Base-by-base conservation (phyloP, 1,140 invertebrate genomes). In the Drosophila arizonae region DNA sequence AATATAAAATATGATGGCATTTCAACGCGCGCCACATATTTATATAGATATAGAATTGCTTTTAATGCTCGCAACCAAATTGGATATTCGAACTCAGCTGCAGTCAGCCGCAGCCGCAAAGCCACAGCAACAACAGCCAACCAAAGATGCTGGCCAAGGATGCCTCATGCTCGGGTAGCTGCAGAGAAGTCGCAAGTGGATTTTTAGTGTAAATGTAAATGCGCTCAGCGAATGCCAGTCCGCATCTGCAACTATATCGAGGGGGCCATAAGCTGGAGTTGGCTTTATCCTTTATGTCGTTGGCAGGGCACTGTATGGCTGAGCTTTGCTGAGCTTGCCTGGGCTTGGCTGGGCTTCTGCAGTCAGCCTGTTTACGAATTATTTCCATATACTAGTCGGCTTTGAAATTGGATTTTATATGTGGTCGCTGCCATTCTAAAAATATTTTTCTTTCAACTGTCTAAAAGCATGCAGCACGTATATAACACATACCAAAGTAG, bases 161-260 rank as follows among this genome's bases (percentile, higher is more conserved):
- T 60, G 43, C 45, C 28, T 41, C 13, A 41, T 43, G 39, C n/a
- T 48, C 52, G 66, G 64, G 63, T 58, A 78, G 78, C 52, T 68
- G 78, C 75, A 62, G 65, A 72, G 55, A 60, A 86, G 79, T 77
- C 82, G 69, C 76, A 82, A 86, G 82, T 87, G 82, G 82, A 86
- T 86, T 81, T 77, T 43, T 62, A 61, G 68, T 70, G 51, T 52
- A 69, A 68, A 78, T 75, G 60, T 60, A 65, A 70, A 70, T 60
- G 33, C 45, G 41, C 51, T 51, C 51, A 51, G 24, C 46, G 17
- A 62, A 78, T 76, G 75, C 68, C 50, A 30, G 6, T 30, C 4
- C 28, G 28, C 41, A 61, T 65, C 57, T 81, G 73, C 63, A 57
- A 52, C 43, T 80, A 63, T 58, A 39, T 17, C 43, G 4, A 24